phyloP scores from a whole-genome alignment of 1,140 invertebrate genomes.

The Pseudomyrmex concolor region DNA sequence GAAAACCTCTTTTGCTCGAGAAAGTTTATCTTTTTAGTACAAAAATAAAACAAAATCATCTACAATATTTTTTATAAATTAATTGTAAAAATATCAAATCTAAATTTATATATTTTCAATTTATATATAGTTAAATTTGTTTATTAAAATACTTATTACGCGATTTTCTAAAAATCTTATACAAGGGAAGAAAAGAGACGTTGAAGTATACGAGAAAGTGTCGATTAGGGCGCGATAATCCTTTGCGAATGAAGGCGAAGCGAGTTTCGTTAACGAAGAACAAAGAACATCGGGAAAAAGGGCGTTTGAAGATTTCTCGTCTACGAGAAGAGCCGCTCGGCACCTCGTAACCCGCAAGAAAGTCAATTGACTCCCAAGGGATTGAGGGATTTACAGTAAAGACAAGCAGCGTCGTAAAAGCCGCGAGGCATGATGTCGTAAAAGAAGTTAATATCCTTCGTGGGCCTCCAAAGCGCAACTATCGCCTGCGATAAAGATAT shows the following conservation, averaged over 20 bases:
- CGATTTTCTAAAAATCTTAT: not conserved
- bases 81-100: not conserved
- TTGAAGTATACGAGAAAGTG: constrained; percentile 2
- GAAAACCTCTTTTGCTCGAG: not conserved
- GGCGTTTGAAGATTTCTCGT: constrained; percentile 48
- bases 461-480: constrained; percentile 57
- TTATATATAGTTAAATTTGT: not conserved
- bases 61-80: not conserved
- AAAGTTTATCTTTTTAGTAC: not conserved
- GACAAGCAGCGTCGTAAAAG: constrained; percentile 69
- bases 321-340: constrained; percentile 34
- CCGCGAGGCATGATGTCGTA: constrained; percentile 49
- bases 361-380: constrained; percentile 73
- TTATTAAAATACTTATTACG: not conserved
- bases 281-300: constrained; percentile 25
- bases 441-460: constrained; percentile 73
- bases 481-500: constrained; percentile 22
- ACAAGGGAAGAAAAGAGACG: too few species aligned
- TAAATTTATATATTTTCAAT: not conserved
- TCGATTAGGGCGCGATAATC: constrained; percentile 27
- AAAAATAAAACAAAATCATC: not conserved
- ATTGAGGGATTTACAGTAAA: constrained; percentile 75
- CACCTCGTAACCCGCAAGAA: constrained; percentile 69
- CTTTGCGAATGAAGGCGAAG: constrained; percentile 5
- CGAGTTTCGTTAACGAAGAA: constrained; percentile 31